Base-by-base conservation (phyloP, 2,797 vertebrate genomes). In the Alauda arvensis region DNA sequence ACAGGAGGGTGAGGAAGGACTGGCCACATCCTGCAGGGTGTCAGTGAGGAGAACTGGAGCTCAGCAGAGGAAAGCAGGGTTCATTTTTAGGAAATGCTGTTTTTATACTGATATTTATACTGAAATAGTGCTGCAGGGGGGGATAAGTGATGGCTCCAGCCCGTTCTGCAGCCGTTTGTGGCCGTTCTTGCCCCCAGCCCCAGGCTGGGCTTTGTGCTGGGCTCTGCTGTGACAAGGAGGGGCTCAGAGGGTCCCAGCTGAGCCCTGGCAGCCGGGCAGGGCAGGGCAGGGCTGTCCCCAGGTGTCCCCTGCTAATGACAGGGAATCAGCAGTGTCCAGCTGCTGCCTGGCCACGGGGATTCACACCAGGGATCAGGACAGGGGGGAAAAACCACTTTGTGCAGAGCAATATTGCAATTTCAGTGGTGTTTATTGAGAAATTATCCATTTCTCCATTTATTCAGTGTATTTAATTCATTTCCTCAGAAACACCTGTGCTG, bases 381-480 rank as follows among this genome's bases (percentile, higher is more conserved):
- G 37, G 57, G 14, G 13, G 49, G 24, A 26, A 86, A 60, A 5
- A 1, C n/a, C 26, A 0, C 37, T 18, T 1, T 18, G 18, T 51
- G 29, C 2, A 0, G 20, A 23, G 43, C 45, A 77, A 31, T 0
- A 5, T 0, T 9, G 1, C 14, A 2, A 12, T 24, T 51, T 8
- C 12, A 2, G 37, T 0, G n/a, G 1, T 3, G 2, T 1, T 39
- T 6, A 3, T 4, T 6, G 20, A 33, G 12, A 12, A 85, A 34
- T 12, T 6, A 8, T 4, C 20, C 12, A 0, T 6, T 3, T 15
- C 14, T 43, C 33, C 0, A 0, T 39, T 25, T 4, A 13, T 11
- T 9, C 23, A 1, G 1, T 2, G 24, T 9, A 2, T 12, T 42
- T 8, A 4, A 18, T n/a, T 42, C 4, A 7, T 20, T 16, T 18